These are phyloP conservation scores for Therioaphis trifolii DNA, from an alignment of 2,888 invertebrate genomes.

Conservation along the genomic window DNA sequence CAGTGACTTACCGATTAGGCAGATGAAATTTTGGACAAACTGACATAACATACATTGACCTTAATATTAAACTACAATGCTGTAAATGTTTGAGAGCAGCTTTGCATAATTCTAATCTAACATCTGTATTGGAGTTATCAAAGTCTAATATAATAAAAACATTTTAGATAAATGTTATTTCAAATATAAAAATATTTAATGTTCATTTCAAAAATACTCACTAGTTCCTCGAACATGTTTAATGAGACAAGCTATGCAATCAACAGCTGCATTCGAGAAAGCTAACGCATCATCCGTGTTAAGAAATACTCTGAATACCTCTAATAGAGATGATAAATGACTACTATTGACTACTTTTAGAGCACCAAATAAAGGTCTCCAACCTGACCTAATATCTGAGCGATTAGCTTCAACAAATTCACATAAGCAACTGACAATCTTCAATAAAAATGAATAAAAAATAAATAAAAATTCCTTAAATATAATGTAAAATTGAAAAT, in stretches of 20 bases:
- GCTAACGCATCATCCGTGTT: conserved; percentile 92
- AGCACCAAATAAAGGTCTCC: conserved; percentile 95
- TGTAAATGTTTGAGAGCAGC: conserved; percentile 87
- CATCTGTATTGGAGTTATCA: conserved; percentile 61
- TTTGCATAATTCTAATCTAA: conserved; percentile 72
- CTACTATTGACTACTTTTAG: conserved; percentile 81
- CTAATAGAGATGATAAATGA: conserved; percentile 80
- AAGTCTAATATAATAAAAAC: conserved; percentile 45
- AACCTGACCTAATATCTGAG: conserved; percentile 93
- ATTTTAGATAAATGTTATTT: neutral
- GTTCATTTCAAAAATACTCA: conserved; percentile 54
- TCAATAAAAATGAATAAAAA: conserved; percentile 25
- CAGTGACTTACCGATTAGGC: conserved; percentile 73
- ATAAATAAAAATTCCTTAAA: neutral
- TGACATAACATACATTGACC: conserved; percentile 94
- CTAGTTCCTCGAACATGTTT: conserved; percentile 78
- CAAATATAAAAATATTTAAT: neutral
- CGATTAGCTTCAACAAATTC: conserved; percentile 95
- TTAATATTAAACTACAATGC: conserved; percentile 86
- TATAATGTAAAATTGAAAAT: conserved; percentile 1
- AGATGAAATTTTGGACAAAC: conserved; percentile 93
- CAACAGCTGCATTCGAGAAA: conserved; percentile 93
- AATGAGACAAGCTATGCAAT: conserved; percentile 90
- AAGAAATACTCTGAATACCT: conserved; percentile 94
- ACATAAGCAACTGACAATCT: conserved; percentile 95